Evolutionary conservation across 2,113 vertebrate species (phyloP).

Genomic region (Tauraco erythrolophus): DNA sequence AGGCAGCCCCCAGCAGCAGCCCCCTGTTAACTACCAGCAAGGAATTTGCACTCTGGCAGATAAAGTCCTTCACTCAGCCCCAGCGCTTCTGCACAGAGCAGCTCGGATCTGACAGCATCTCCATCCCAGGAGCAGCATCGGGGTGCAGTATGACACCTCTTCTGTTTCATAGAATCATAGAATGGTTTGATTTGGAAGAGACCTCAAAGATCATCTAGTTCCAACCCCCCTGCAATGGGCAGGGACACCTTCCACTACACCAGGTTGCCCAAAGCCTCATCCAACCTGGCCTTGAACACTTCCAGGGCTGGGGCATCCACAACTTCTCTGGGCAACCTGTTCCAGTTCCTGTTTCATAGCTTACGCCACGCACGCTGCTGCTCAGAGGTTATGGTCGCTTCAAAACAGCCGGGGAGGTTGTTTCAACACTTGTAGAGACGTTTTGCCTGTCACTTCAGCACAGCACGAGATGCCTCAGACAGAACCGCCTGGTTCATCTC

Average conservation of each 20-base stretch:
- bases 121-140: background rate
- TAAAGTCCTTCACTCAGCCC: background rate
- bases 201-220: no score
- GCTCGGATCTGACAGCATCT: background rate
- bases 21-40: constrained; percentile 41
- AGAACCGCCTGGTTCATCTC: background rate
- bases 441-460: background rate
- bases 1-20: constrained; percentile 14
- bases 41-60: constrained; percentile 49
- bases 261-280: no score
- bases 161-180: background rate
- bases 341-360: background rate
- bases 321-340: no score
- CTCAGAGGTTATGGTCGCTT: background rate
- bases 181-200: no score
- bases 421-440: background rate
- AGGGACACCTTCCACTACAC: no score
- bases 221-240: no score
- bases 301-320: no score
- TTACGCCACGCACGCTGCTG: background rate
- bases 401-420: background rate
- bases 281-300: no score
- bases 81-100: background rate
- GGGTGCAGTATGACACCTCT: fast-evolving
- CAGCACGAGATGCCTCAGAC: background rate